Evolutionary conservation across 2,888 invertebrate genomes (phyloP), one percentile per base, ranked within the genome.

Genomic region (Drosophila helvetica): DNA sequence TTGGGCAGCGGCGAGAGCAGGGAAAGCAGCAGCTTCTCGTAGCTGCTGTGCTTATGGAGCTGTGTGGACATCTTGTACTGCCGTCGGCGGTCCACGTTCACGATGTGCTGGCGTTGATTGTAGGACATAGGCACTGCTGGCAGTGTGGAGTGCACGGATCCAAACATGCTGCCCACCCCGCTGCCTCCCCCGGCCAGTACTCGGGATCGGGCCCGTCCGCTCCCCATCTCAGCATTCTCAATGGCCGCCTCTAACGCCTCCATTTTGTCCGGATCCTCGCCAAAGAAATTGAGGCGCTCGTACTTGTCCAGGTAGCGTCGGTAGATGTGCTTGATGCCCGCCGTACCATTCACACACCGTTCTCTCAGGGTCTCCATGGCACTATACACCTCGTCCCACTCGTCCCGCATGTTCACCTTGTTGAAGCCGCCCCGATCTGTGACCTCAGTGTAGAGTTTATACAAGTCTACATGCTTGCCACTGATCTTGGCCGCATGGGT

Each of bases 1-100:
- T 99, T 99, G 7, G 99, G 99, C 91, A 99, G 94, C 1, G 99
- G 98, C n/a, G 98, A 98, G 58, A 98, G 93, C 45, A 99, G 93
- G 0, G 99, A 98, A 59, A 98, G 93, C n/a, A 97, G 95, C 67
- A 99, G 93, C 71, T 97, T 95, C 83, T 96, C 96, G 91, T 97
- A 97, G 88, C 97, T 96, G 1, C 96, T 95, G 0, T 93, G 92
- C 6, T 94, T 94, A 91, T 95, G 94, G 54, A 95, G 91, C 83
- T 95, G 93, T 19, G 94, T 93, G 12, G 95, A 95, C 79, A 96
- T 92, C 75, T 95, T 95, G 86, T 94, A 94, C 89, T 94, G 94
- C 33, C 94, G 93, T 62, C 96, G 93, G 52, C 94, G 92, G 66
- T 94, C 93, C 84, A 94, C 94, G 86, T 94, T 93, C 52, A 96